phyloP scores from a whole-genome alignment of 2,113 vertebrate genomes.

The Peucedramus taeniatus region DNA sequence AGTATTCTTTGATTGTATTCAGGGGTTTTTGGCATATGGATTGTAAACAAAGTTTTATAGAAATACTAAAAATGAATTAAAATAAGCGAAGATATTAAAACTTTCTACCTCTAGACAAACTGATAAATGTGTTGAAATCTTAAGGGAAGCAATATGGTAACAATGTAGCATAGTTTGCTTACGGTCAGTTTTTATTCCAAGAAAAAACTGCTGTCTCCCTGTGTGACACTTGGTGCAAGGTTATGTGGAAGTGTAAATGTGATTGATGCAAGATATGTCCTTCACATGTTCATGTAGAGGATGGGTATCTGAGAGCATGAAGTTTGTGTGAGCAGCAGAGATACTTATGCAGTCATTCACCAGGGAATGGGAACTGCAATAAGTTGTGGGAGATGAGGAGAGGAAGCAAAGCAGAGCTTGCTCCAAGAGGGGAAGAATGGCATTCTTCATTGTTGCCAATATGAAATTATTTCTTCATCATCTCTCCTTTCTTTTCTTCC shows the following conservation, averaged over 20 bases:
- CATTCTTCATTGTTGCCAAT: accelerated
- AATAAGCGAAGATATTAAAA: neutral
- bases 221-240: neutral
- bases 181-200: neutral
- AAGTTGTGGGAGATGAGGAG: neutral
- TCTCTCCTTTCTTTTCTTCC: neutral
- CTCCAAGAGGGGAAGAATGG: neutral
- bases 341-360: accelerated
- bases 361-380: neutral
- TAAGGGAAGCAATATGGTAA: neutral
- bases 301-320: neutral
- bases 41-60: neutral
- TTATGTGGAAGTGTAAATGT: neutral
- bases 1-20: neutral
- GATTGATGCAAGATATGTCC: neutral
- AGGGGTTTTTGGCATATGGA: neutral
- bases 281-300: neutral
- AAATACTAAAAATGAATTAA: neutral
- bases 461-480: neutral
- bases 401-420: neutral
- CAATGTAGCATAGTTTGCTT: neutral
- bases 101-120: neutral
- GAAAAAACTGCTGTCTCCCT: neutral
- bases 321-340: neutral
- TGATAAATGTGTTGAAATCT: neutral